Evolutionary conservation across 1,140 invertebrate species (phyloP).

Genomic region (Xylocopa sonorina): DNA sequence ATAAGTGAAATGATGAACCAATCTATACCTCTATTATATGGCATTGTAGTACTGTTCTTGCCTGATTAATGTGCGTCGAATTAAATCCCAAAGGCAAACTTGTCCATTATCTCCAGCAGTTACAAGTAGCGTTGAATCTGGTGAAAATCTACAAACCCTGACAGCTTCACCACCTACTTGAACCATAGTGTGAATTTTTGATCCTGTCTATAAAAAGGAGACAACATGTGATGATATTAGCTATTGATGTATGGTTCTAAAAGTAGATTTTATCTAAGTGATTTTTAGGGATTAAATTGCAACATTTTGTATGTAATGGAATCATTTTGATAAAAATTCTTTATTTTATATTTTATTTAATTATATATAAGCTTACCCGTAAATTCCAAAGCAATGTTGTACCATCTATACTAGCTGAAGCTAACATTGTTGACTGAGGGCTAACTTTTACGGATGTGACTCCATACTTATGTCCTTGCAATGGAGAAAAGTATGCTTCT

Average conservation of each 20-base stretch:
- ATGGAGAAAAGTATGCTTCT: constrained; percentile 83
- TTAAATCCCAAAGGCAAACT: constrained; percentile 88
- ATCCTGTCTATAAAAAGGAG: constrained; percentile 80
- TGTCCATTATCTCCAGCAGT: constrained; percentile 90
- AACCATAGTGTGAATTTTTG: constrained; percentile 84
- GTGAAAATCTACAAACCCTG: constrained; percentile 86
- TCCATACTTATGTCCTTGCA: constrained; percentile 86
- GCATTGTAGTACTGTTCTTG: constrained; percentile 61
- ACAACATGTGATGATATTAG: too few relatives aligned
- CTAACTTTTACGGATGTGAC: constrained; percentile 87
- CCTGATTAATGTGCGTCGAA: constrained; percentile 85
- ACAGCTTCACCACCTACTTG: constrained; percentile 86
- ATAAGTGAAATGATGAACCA: too few relatives aligned
- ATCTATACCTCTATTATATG: too few relatives aligned
- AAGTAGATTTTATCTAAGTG: too few relatives aligned
- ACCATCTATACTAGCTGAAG: constrained; percentile 88
- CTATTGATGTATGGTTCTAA: too few relatives aligned
- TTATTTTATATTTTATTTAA: too few relatives aligned
- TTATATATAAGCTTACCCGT: constrained; percentile 68
- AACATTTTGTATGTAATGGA: too few relatives aligned
- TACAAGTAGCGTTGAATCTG: constrained; percentile 85
- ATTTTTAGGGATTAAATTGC: too few relatives aligned
- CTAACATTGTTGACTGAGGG: constrained; percentile 87
- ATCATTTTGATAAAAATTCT: too few relatives aligned
- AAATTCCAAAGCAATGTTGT: constrained; percentile 88